Conservation (phyloP, 1,140 invertebrate genomes). For the Drosophila guanche region DNA sequence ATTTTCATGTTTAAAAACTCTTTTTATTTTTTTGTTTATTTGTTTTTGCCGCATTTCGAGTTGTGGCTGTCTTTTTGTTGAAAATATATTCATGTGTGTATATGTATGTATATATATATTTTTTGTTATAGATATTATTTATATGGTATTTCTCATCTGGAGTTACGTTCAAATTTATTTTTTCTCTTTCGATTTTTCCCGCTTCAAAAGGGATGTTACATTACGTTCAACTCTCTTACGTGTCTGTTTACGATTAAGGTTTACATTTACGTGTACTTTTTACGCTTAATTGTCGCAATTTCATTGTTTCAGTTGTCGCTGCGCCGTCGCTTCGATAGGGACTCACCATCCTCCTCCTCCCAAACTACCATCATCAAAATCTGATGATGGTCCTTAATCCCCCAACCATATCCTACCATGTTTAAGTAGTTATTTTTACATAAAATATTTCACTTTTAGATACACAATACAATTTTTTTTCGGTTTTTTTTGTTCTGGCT, state of each 20-base stretch:
- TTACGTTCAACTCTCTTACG: slow-evolving; percentile 49
- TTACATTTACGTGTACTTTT: slow-evolving; percentile 55
- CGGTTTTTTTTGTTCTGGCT: slow-evolving; percentile 54
- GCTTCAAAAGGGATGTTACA: slow-evolving; percentile 21
- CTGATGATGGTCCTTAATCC: slow-evolving; percentile 12
- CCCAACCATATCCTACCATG: slow-evolving; percentile 24
- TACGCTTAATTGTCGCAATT: slow-evolving; percentile 79
- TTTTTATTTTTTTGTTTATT: slow-evolving; percentile 17
- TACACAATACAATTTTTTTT: slow-evolving; percentile 55
- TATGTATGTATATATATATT: slow-evolving; percentile 35
- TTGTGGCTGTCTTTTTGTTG: slow-evolving; percentile 45
- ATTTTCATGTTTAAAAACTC: slow-evolving; percentile 44
- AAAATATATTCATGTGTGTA: slow-evolving; percentile 51
- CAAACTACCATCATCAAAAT: slow-evolving; percentile 13
- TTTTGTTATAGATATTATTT: slow-evolving; percentile 44
- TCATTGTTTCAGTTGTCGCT: slow-evolving; percentile 78
- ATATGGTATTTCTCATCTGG: slow-evolving; percentile 40
- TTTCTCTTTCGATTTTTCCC: slow-evolving; percentile 1
- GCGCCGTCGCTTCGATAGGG: slow-evolving; percentile 41
- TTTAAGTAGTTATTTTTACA: slow-evolving; percentile 45
- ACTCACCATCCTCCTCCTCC: background rate
- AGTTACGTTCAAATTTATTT: slow-evolving; percentile 44
- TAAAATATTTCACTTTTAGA: slow-evolving; percentile 73
- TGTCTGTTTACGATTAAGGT: slow-evolving; percentile 53
- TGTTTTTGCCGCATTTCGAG: slow-evolving; percentile 34